Conservation (phyloP, 2,797 vertebrate species). For the Micropoecilia bifurca region DNA sequence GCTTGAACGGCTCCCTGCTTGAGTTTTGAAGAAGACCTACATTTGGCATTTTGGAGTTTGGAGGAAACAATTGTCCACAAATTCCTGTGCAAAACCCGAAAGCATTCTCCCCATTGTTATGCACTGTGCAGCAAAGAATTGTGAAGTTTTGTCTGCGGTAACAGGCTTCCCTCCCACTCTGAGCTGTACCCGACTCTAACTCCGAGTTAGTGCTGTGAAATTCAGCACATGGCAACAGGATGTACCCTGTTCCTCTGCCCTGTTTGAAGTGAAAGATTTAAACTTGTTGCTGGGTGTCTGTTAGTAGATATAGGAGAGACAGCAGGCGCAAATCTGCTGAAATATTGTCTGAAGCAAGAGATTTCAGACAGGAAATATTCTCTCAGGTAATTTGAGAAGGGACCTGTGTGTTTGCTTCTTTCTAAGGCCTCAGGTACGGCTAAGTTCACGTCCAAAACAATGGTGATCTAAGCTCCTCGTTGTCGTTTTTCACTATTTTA, state of each 20-base stretch:
- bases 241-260: constrained; percentile 22
- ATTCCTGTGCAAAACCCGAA: neutral
- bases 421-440: neutral
- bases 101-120: constrained; percentile 40
- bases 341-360: neutral
- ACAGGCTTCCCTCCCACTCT: constrained; percentile 20
- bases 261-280: constrained; percentile 39
- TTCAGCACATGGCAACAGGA: constrained; percentile 57
- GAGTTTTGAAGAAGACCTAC: neutral
- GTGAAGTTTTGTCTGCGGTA: constrained; percentile 26
- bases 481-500: neutral
- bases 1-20: neutral
- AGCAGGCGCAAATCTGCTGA: too few relatives aligned
- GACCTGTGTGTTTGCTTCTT: neutral
- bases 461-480: too few relatives aligned
- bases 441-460: neutral
- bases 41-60: neutral
- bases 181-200: constrained; percentile 48
- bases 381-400: neutral
- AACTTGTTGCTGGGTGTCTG: neutral
- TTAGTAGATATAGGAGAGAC: neutral
- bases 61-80: constrained; percentile 10
- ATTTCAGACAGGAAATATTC: neutral
- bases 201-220: constrained; percentile 60
- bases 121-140: constrained; percentile 22